Conservation (phyloP, 2,113 vertebrate genomes). For the Zapus hudsonius region DNA sequence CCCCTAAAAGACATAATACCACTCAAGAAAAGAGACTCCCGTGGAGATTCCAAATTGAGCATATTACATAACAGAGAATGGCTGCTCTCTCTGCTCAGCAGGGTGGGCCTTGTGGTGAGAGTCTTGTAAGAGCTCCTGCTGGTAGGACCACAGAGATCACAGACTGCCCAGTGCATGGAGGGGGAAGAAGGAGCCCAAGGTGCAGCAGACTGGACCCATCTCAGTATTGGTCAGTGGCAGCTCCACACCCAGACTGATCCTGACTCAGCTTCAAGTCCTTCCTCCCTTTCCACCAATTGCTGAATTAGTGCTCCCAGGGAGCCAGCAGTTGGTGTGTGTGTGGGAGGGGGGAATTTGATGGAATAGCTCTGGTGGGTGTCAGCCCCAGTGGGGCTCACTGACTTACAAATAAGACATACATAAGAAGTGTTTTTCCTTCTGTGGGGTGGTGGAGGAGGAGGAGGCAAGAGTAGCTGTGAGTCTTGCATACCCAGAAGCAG, state of each 20-base stretch:
- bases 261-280: rapidly evolving
- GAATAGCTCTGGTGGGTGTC: rapidly evolving
- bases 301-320: rapidly evolving
- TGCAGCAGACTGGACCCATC: rapidly evolving
- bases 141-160: background rate
- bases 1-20: background rate
- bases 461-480: background rate
- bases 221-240: rapidly evolving
- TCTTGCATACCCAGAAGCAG: rapidly evolving
- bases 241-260: background rate
- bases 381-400: too few species aligned
- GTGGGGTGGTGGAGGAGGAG: rapidly evolving
- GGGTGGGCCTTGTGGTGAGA: too few species aligned
- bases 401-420: background rate
- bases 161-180: background rate
- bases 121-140: background rate
- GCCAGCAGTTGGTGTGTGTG: rapidly evolving
- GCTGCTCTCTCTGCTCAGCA: background rate
- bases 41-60: background rate
- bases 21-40: background rate
- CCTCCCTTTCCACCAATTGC: background rate
- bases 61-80: background rate
- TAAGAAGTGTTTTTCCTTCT: too few species aligned
- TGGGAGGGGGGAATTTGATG: rapidly evolving
- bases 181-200: background rate